Base-by-base conservation (phyloP, 1,140 invertebrate genomes). In the Epicauta chinensis region DNA sequence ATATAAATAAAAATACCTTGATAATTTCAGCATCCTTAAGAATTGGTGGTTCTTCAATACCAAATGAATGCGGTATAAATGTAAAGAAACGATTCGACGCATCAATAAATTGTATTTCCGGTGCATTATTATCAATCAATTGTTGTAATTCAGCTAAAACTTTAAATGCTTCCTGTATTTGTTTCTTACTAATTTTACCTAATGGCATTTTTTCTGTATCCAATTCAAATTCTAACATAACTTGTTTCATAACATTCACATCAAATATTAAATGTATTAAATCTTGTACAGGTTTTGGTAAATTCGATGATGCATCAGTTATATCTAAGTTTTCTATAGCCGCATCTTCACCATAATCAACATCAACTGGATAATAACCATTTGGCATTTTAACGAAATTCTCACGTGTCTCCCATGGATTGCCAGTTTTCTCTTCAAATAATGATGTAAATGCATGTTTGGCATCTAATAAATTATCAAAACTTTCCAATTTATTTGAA, bases 121-220 rank as follows among this genome's bases (percentile, higher is more conserved):
- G 77, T 1, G 72, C 61, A 14, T 72, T 69, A 9, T 71, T 71
- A 7, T 71, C 72, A 3, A 89, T 71, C 7, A 87, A 64, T 23
- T 80, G 70, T 60, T 88, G 81, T 12, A 96, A 69, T 62, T 96
- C 87, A 1, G 78, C 84, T 1, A 98, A 70, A 13, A 96, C 83
- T 31, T 69, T 72, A 65, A 90, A 98, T 0, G 93, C 95, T 39
- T 82, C 75, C 63, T 89, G 80, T 31, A 99, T 86, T 74, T 98
- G 94, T 53, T 85, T 85, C 63, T 88, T 84, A 9, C 94, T 97
- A 0, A 99, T 68, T 75, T 98, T 98, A 95, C 96, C 68, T 1
- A 98, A 73, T 0, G 96, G 96, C 94, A 98, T 96, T 74, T 98
- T 97, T 42, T 95, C 91, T 58, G 91, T 79, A 74, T 98, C 95